Conservation (phyloP, 2,888 invertebrate genomes). For the Apotomis betuletana region DNA sequence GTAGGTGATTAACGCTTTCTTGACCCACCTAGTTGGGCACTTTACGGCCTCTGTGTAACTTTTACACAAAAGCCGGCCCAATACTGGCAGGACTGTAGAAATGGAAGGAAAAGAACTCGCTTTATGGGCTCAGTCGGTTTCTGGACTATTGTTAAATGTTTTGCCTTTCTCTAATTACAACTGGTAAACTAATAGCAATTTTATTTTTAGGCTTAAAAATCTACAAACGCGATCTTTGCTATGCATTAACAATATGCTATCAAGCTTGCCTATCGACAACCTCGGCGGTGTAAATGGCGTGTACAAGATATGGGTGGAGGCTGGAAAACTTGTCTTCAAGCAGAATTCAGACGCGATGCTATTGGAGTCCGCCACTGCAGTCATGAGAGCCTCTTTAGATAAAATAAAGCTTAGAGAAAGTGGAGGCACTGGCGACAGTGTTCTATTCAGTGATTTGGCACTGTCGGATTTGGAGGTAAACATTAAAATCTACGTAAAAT, state of each 20-base stretch:
- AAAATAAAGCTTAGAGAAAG: slow-evolving; percentile 83
- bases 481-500: slow-evolving; percentile 2
- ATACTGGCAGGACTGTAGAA: no score
- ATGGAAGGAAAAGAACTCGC: no score
- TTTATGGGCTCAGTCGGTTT: no score
- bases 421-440: slow-evolving; percentile 59
- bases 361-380: slow-evolving; percentile 88
- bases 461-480: slow-evolving; percentile 82
- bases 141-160: no score
- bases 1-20: no score
- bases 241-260: slow-evolving; percentile 88
- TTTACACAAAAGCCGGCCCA: no score
- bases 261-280: slow-evolving; percentile 84
- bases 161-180: background rate
- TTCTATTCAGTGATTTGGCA: slow-evolving; percentile 82
- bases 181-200: background rate
- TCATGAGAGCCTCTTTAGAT: slow-evolving; percentile 89
- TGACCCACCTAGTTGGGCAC: no score
- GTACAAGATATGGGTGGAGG: slow-evolving; percentile 86
- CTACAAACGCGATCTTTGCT: slow-evolving; percentile 86
- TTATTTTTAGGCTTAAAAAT: slow-evolving; percentile 73
- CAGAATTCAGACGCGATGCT: slow-evolving; percentile 78
- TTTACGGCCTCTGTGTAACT: no score
- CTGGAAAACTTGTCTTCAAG: slow-evolving; percentile 85
- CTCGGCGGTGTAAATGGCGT: slow-evolving; percentile 86